These are phyloP conservation scores for Callipepla squamata DNA, from an alignment of 2,113 vertebrate genomes.

Conservation along the genomic window DNA sequence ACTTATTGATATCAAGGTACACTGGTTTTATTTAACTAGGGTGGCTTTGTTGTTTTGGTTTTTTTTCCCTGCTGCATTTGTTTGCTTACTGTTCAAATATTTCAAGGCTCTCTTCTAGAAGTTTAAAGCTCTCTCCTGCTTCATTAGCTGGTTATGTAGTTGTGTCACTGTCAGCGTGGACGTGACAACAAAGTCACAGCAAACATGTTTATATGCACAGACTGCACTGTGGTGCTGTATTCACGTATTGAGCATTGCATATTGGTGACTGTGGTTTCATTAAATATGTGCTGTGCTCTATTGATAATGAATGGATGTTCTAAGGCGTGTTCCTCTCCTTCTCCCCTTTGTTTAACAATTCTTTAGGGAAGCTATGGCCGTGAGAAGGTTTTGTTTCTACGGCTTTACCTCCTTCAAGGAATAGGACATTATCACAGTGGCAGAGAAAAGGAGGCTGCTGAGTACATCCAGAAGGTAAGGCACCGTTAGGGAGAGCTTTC, in stretches of 20 bases:
- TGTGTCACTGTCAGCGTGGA: background rate
- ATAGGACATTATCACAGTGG: slow-evolving; percentile 89
- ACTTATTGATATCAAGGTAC: slow-evolving; percentile 90
- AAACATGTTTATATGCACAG: background rate
- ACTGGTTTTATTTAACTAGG: background rate
- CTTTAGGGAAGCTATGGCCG: slow-evolving; percentile 90
- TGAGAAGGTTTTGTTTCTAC: slow-evolving; percentile 93
- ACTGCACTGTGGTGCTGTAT: background rate
- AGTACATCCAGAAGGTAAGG: slow-evolving; percentile 84
- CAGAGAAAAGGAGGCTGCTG: slow-evolving; percentile 81
- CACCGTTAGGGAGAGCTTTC: background rate
- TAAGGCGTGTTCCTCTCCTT: background rate
- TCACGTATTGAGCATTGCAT: background rate
- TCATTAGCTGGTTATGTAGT: background rate
- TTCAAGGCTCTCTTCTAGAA: background rate
- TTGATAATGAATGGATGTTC: background rate
- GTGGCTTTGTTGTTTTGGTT: background rate
- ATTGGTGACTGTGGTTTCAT: background rate
- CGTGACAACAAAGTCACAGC: background rate
- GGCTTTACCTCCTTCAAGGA: slow-evolving; percentile 93
- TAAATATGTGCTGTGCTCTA: background rate
- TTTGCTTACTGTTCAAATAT: background rate
- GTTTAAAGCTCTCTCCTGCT: background rate
- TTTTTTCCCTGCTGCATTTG: background rate
- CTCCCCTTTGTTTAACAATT: background rate